phyloP scores from a whole-genome alignment of 2,113 vertebrate genomes.

The Nanger granti region DNA sequence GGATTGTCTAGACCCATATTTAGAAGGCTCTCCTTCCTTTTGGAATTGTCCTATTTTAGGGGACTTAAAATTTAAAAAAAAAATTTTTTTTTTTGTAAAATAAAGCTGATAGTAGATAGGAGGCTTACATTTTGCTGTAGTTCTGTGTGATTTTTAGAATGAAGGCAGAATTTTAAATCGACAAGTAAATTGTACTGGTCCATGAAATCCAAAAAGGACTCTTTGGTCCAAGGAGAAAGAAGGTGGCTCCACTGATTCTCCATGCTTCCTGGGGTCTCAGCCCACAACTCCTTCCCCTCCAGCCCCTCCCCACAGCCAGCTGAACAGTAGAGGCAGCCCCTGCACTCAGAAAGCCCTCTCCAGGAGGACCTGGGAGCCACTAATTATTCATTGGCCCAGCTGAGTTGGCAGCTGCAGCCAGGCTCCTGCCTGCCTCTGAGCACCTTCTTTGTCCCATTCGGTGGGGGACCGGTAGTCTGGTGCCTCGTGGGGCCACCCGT shows the following conservation, averaged over 20 bases:
- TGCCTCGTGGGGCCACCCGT: neutral
- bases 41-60: neutral
- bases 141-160: neutral
- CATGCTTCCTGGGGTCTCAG: neutral
- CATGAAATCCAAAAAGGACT: neutral
- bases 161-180: neutral
- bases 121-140: neutral
- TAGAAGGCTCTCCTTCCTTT: neutral
- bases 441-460: slow-evolving; percentile 57
- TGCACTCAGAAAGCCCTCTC: slow-evolving; percentile 57
- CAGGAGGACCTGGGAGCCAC: slow-evolving; percentile 55
- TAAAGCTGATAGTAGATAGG: neutral
- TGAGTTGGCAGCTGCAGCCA: slow-evolving; percentile 53
- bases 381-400: slow-evolving; percentile 72
- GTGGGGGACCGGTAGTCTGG: neutral
- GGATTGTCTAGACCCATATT: neutral
- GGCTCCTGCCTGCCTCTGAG: slow-evolving; percentile 33
- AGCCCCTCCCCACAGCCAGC: neutral
- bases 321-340: slow-evolving; percentile 60
- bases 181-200: neutral
- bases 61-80: neutral
- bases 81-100: neutral
- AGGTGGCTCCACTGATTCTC: neutral
- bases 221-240: neutral
- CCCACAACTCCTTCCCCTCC: neutral